A percentile compares a stretch with the other conserved stretches of the same genome.
Conservation (phyloP, 2,888 invertebrate species). For the Perithous albicinctus region DNA sequence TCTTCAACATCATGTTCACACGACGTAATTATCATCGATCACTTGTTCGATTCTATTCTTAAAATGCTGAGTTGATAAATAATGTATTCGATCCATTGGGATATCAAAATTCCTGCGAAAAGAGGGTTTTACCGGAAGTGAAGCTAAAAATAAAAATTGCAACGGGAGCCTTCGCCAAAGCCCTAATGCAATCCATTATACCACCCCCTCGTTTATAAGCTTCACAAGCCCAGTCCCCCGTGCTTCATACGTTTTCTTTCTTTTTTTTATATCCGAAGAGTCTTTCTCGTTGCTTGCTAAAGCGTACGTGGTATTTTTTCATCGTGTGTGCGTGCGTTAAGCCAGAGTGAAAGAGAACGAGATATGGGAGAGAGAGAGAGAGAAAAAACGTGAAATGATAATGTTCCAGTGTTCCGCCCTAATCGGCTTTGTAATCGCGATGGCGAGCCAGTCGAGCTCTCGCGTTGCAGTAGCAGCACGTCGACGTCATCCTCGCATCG, state of each 20-base stretch:
- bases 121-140: slow-evolving; percentile 60
- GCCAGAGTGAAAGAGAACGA: slow-evolving; percentile 36
- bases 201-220: slow-evolving; percentile 41
- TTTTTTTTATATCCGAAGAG: slow-evolving; percentile 67
- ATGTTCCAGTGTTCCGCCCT: slow-evolving; percentile 80
- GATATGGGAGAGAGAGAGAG: slow-evolving; percentile 30
- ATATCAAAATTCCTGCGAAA: slow-evolving; percentile 28
- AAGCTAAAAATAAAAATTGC: slow-evolving; percentile 57
- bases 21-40: not conserved
- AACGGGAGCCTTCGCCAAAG: slow-evolving; percentile 62
- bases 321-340: slow-evolving; percentile 53
- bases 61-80: not conserved
- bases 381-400: slow-evolving; percentile 80
- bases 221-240: slow-evolving; percentile 6
- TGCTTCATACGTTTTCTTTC: slow-evolving; percentile 7
- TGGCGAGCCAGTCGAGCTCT: slow-evolving; percentile 62
- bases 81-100: not conserved
- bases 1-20: not conserved
- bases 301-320: slow-evolving; percentile 50
- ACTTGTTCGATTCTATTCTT: not conserved
- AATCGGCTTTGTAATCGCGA: slow-evolving; percentile 82
- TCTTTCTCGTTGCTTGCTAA: slow-evolving; percentile 50
- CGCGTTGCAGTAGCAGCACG: slow-evolving; percentile 40
- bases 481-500: slow-evolving; percentile 65
- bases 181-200: slow-evolving; percentile 73